Evolutionary conservation across 2,888 invertebrate species (phyloP).

Genomic region (Napeogenes sylphis): DNA sequence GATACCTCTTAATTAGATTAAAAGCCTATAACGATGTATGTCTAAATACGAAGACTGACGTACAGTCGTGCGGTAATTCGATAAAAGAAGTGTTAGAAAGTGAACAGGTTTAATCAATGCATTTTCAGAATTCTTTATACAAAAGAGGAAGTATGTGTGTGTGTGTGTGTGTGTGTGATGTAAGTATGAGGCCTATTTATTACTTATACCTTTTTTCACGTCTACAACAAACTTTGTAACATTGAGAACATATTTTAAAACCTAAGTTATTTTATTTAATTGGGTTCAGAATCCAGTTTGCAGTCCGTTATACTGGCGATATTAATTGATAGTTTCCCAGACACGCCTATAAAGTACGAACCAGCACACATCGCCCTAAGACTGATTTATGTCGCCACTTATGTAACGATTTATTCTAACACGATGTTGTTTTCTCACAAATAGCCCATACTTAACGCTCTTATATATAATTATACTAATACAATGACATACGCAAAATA

Average conservation of each 20-base stretch:
- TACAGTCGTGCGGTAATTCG: slow-evolving; percentile 8
- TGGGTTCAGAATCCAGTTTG: slow-evolving; percentile 4
- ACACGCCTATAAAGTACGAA: slow-evolving; percentile 34
- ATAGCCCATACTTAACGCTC: slow-evolving; percentile 15
- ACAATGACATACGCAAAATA: neutral
- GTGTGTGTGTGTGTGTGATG: too few relatives aligned
- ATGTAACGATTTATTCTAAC: slow-evolving; percentile 27
- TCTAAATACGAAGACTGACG: slow-evolving; percentile 12
- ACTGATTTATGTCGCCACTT: slow-evolving; percentile 34
- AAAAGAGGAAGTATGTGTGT: neutral
- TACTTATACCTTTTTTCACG: neutral
- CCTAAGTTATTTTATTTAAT: slow-evolving; percentile 11
- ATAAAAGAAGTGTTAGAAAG: too few relatives aligned
- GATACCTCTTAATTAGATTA: slow-evolving; percentile 27
- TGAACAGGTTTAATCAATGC: neutral
- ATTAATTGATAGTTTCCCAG: slow-evolving; percentile 54
- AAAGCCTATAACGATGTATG: slow-evolving; percentile 10
- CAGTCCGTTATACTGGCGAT: slow-evolving; percentile 14
- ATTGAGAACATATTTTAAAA: neutral
- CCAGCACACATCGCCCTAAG: slow-evolving; percentile 20
- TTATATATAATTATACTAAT: neutral
- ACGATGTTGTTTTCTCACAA: slow-evolving; percentile 25
- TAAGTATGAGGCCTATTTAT: too few relatives aligned
- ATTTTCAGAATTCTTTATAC: neutral
- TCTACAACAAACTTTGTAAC: neutral